phyloP scores from a whole-genome alignment of 1,140 invertebrate species.

The Panagrolaimus sp. region DNA sequence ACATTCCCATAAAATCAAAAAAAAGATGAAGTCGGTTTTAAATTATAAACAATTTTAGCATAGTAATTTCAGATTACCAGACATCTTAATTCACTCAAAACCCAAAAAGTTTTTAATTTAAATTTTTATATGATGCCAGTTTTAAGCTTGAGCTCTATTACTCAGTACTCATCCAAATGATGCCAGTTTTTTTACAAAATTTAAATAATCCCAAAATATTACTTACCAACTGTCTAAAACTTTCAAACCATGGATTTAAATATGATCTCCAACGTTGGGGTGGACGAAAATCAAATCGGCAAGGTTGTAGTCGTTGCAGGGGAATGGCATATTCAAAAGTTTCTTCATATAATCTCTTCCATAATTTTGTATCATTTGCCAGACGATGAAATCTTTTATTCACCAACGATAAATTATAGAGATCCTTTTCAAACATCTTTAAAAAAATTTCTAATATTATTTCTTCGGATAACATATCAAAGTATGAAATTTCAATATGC shows the following conservation, averaged over 20 bases:
- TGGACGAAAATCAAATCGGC: constrained; percentile 85
- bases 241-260: constrained; percentile 95
- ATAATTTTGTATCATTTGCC: constrained; percentile 50
- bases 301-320: constrained; percentile 75
- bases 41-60: no score
- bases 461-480: constrained; percentile 50
- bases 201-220: not conserved
- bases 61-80: no score
- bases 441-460: constrained; percentile 54
- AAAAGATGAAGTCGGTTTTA: no score
- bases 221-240: constrained; percentile 77
- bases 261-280: constrained; percentile 77
- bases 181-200: no score
- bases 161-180: no score
- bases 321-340: constrained; percentile 94
- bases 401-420: constrained; percentile 40
- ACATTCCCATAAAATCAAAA: no score
- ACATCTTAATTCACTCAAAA: no score
- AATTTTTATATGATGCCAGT: no score
- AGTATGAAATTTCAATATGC: constrained; percentile 24
- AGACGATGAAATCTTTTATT: constrained; percentile 49
- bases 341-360: constrained; percentile 85
- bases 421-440: constrained; percentile 50
- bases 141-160: no score
- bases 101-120: no score